A percentile compares a stretch with the other conserved stretches of the same genome.
Evolutionary conservation across 1,140 invertebrate species (phyloP).

Genomic region (Paraescarpia echinospica): DNA sequence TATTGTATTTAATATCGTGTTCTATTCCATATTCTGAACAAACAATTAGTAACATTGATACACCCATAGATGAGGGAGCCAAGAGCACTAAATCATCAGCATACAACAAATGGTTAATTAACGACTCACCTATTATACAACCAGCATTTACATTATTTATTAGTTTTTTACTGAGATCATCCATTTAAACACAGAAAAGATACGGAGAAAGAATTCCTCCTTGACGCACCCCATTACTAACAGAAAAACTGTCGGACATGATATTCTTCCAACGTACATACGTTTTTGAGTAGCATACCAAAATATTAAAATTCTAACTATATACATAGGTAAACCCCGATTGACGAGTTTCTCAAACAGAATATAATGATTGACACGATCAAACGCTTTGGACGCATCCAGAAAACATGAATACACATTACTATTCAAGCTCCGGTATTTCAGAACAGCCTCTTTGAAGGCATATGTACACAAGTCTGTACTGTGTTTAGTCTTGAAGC

Average conservation of each 20-base stretch:
- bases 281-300: neutral
- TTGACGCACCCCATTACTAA: neutral
- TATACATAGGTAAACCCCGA: neutral
- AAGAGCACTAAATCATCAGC: neutral
- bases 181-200: neutral
- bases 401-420: neutral
- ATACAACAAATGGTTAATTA: neutral
- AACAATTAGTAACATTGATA: neutral
- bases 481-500: neutral
- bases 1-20: neutral
- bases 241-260: neutral
- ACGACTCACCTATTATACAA: neutral
- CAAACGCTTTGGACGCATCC: neutral
- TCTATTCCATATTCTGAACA: too few species aligned
- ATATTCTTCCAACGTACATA: neutral
- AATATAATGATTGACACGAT: neutral
- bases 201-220: neutral
- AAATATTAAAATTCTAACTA: neutral
- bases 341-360: neutral
- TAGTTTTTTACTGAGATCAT: neutral
- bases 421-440: neutral
- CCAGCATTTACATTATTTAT: neutral
- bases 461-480: neutral
- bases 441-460: neutral
- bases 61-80: neutral